These are phyloP conservation scores for Mamestra configurata DNA, from an alignment of 1,140 invertebrate genomes.

Conservation along the genomic window DNA sequence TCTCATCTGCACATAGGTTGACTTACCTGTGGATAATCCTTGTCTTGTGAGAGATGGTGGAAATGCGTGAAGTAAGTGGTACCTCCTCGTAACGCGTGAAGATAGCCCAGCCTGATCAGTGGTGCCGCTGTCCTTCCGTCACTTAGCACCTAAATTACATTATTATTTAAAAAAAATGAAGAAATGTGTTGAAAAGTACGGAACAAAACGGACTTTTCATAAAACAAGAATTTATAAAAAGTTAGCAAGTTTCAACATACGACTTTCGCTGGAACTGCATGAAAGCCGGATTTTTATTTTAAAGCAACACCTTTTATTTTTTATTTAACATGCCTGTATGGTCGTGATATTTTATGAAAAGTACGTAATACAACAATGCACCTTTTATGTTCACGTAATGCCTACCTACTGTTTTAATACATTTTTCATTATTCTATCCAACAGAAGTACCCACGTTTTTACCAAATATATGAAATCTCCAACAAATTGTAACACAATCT, in stretches of 20 bases:
- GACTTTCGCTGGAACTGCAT: too few relatives aligned
- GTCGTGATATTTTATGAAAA: background rate
- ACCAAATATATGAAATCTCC: background rate
- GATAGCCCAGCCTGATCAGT: slow-evolving; percentile 93
- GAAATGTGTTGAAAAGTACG: background rate
- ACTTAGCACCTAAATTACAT: slow-evolving; percentile 90
- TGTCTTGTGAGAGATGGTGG: slow-evolving; percentile 92
- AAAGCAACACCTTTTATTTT: background rate
- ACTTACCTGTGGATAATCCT: slow-evolving; percentile 92
- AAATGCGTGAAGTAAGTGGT: slow-evolving; percentile 96
- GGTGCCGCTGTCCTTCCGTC: slow-evolving; percentile 96
- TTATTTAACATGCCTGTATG: too few relatives aligned
- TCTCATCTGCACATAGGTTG: too few relatives aligned
- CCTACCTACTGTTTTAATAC: too few relatives aligned
- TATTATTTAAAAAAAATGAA: background rate
- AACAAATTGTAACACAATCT: background rate
- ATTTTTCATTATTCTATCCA: too few relatives aligned
- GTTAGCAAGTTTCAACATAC: too few relatives aligned
- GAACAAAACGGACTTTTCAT: background rate
- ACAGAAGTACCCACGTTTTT: too few relatives aligned
- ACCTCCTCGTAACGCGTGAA: slow-evolving; percentile 93
- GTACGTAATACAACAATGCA: background rate
- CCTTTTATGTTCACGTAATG: too few relatives aligned
- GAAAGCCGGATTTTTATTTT: too few relatives aligned
- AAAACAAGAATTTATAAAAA: too few relatives aligned